Percentiles rank a stretch among this genome's conserved stretches.
phyloP scores from a whole-genome alignment of 2,113 vertebrate species.

The Serilophus lunatus region DNA sequence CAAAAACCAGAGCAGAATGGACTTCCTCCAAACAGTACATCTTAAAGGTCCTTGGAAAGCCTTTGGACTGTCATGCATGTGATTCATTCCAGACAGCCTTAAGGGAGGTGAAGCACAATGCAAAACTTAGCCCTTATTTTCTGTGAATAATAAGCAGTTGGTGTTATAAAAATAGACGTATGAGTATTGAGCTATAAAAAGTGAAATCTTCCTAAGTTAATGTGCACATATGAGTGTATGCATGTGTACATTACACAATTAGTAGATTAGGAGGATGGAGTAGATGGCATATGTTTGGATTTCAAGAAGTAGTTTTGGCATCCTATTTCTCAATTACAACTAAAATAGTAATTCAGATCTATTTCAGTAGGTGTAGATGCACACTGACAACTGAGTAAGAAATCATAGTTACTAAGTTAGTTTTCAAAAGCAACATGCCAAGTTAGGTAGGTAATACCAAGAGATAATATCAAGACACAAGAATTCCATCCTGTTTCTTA shows the following conservation, averaged over 20 bases:
- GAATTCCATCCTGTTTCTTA: not conserved
- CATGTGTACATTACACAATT: not conserved
- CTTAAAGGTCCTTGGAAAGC: not conserved
- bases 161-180: not conserved
- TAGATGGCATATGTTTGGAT: not conserved
- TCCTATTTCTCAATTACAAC: not conserved
- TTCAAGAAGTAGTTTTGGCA: not conserved
- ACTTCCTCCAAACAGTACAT: not conserved
- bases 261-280: not conserved
- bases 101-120: not conserved
- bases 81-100: not conserved
- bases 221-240: not conserved
- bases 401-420: not conserved
- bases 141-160: not conserved
- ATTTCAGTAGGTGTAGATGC: not conserved
- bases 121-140: not conserved
- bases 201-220: not conserved
- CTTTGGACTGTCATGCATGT: not conserved
- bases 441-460: not conserved
- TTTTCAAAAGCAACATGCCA: not conserved
- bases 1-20: not conserved
- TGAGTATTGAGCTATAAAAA: not conserved
- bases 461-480: not conserved
- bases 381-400: not conserved
- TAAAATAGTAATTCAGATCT: constrained; percentile 10